These are phyloP conservation scores for Phycodurus eques DNA, from an alignment of 2,113 vertebrate genomes.

Conservation along the genomic window DNA sequence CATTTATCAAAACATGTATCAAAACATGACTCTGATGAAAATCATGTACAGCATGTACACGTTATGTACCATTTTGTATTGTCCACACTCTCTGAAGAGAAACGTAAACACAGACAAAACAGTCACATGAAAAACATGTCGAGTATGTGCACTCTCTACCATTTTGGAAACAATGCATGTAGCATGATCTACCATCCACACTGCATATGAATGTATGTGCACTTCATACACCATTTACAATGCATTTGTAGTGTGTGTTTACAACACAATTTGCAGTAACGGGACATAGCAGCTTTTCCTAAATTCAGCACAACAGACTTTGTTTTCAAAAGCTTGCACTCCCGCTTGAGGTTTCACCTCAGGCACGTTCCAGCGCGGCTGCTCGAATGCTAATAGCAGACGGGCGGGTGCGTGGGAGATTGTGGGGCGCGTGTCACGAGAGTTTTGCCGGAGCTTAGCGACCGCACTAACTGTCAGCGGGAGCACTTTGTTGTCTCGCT, in stretches of 20 bases:
- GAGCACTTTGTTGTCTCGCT: conserved; percentile 37
- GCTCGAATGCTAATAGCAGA: conserved; percentile 16
- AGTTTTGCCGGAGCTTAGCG: conserved; percentile 32
- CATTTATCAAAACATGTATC: no score
- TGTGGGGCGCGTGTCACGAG: conserved; percentile 24
- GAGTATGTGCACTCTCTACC: no score
- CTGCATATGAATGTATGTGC: no score
- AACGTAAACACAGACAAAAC: no score
- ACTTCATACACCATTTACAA: no score
- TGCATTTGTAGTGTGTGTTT: background rate
- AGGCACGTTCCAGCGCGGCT: conserved; percentile 19
- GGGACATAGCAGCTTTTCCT: background rate
- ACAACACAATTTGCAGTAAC: background rate
- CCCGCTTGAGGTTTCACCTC: conserved; percentile 34
- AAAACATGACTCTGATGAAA: no score
- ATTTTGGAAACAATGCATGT: no score
- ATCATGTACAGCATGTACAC: no score
- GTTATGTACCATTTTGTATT: no score
- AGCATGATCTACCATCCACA: no score
- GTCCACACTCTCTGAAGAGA: no score
- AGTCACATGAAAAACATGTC: no score
- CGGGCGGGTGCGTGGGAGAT: conserved; percentile 18
- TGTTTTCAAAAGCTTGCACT: conserved; percentile 19
- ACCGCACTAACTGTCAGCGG: conserved; percentile 38
- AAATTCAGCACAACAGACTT: conserved; percentile 1